Evolutionary conservation across 2,888 invertebrate genomes (phyloP).

Genomic region (Conomelus anceps): DNA sequence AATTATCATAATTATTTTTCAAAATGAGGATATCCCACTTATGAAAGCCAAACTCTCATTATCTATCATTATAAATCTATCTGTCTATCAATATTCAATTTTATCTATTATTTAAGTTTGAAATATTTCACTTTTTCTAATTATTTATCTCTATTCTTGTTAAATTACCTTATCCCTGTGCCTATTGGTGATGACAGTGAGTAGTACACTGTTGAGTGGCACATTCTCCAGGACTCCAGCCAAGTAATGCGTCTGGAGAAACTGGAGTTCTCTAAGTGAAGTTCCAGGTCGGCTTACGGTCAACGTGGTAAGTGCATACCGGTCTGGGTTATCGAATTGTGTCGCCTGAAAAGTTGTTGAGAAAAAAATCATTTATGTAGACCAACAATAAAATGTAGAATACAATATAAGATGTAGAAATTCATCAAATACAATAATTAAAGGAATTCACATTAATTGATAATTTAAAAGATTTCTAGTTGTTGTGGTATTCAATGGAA

Average conservation of each 20-base stretch:
- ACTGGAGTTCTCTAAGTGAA: constrained; percentile 52
- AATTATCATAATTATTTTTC: too few relatives aligned
- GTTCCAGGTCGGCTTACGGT: constrained; percentile 55
- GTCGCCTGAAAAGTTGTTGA: constrained; percentile 51
- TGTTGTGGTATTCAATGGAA: too few relatives aligned
- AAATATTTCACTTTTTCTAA: too few relatives aligned
- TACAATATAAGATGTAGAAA: not conserved
- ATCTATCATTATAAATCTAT: too few relatives aligned
- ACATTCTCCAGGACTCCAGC: constrained; percentile 70
- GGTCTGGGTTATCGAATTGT: constrained; percentile 78
- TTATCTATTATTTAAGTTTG: too few relatives aligned
- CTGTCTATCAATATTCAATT: too few relatives aligned
- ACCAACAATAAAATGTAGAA: not conserved
- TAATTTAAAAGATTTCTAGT: too few relatives aligned
- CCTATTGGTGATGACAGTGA: constrained; percentile 54
- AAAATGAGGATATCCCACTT: too few relatives aligned
- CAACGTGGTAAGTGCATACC: constrained; percentile 79
- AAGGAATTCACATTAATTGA: too few relatives aligned
- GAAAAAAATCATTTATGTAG: not conserved
- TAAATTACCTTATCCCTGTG: constrained; percentile 47
- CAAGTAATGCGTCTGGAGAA: constrained; percentile 63
- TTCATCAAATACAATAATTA: too few relatives aligned
- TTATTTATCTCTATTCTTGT: not conserved
- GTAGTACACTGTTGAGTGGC: constrained; percentile 63
- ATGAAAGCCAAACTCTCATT: too few relatives aligned